phyloP scores from a whole-genome alignment of 30 jellyfish, hydroid and myxozoan species.

The Aurelia coerulea region DNA sequence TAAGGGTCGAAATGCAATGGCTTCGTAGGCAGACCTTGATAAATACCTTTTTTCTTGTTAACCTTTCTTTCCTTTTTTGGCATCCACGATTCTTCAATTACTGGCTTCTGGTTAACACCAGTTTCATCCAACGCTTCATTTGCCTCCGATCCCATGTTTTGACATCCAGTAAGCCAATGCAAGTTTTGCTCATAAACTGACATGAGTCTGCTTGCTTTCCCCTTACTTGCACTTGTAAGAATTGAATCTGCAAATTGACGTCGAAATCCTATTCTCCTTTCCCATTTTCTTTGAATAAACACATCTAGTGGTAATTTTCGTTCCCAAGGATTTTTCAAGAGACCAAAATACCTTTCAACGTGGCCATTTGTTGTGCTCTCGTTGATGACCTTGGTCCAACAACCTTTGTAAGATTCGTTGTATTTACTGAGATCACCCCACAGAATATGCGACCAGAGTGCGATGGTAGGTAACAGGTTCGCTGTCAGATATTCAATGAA shows the following conservation, averaged over 20 bases:
- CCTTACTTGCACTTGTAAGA: neutral
- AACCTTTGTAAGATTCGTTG: neutral
- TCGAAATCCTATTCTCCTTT: neutral
- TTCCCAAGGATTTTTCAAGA: conserved; percentile 14
- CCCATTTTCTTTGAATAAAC: conserved; percentile 13
- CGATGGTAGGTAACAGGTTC: conserved; percentile 2
- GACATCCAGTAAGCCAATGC: conserved; percentile 13
- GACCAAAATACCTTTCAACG: conserved; percentile 6
- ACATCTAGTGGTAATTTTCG: neutral
- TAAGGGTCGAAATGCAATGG: conserved; percentile 9
- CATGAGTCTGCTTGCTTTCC: neutral
- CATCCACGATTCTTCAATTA: neutral
- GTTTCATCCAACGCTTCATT: neutral
- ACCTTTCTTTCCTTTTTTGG: neutral
- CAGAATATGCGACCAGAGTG: conserved; percentile 22
- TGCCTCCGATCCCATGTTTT: neutral
- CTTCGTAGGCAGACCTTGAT: conserved; percentile 16
- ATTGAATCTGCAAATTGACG: conserved; percentile 24
- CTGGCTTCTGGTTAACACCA: neutral
- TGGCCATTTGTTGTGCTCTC: conserved; percentile 25
- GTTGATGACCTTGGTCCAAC: neutral
- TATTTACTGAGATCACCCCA: conserved; percentile 15
- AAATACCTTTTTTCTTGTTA: neutral
- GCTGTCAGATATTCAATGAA: neutral
- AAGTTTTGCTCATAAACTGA: neutral